Evolutionary conservation across 1,140 invertebrate species (phyloP).

Genomic region (Stegodyphus mimosarum): DNA sequence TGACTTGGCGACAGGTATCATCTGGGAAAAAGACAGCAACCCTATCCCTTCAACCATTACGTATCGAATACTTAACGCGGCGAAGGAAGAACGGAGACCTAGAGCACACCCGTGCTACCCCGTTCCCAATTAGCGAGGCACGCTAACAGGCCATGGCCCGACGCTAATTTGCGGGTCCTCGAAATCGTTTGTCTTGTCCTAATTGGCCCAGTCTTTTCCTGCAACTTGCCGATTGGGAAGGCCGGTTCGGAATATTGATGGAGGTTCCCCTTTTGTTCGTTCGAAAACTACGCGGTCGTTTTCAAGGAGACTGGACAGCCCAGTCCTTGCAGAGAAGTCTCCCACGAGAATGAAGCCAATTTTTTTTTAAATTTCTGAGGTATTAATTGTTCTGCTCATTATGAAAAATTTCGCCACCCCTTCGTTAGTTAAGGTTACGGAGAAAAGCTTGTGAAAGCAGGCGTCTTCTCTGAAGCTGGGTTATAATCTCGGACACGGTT

Average conservation of each 20-base stretch:
- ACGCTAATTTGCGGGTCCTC: constrained; percentile 32
- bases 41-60: not conserved
- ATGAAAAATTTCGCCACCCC: constrained; percentile 24
- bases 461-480: not conserved
- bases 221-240: not conserved
- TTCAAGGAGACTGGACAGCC: constrained; percentile 42
- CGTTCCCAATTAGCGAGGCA: constrained; percentile 31
- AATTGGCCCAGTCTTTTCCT: constrained; percentile 22
- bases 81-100: not conserved
- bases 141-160: constrained; percentile 2
- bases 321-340: constrained; percentile 24
- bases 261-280: constrained; percentile 16
- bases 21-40: not conserved
- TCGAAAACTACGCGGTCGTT: not conserved
- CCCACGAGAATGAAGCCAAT: constrained; percentile 33
- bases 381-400: constrained; percentile 23
- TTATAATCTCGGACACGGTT: not conserved
- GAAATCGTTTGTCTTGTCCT: constrained; percentile 51
- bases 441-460: constrained; percentile 7
- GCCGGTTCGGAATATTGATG: constrained; percentile 28
- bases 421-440: constrained; percentile 23
- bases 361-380: constrained; percentile 4
- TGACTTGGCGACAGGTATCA: too few species aligned
- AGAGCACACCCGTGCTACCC: constrained; percentile 2
- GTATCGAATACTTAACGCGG: not conserved